Conservation (phyloP, 2,888 invertebrate species). For the Hyposoter didymator region DNA sequence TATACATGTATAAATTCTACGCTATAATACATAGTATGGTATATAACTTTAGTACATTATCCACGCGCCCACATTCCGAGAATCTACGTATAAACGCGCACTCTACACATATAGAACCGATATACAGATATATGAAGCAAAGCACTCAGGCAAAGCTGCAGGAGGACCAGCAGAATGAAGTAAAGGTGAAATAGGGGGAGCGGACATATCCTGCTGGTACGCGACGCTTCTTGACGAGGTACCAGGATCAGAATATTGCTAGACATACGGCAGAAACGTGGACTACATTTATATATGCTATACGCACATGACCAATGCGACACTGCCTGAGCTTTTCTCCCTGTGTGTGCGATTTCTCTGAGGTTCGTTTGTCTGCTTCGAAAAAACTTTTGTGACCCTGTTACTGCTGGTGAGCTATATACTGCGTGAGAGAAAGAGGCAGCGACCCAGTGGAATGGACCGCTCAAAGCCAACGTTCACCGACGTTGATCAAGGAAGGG, state of each 20-base stretch:
- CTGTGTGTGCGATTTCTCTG: neutral
- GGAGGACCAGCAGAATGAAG: slow-evolving; percentile 34
- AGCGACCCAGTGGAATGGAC: slow-evolving; percentile 34
- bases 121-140: neutral
- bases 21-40: slow-evolving; percentile 30
- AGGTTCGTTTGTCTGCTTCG: slow-evolving; percentile 39
- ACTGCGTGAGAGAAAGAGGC: slow-evolving; percentile 20
- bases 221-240: slow-evolving; percentile 61
- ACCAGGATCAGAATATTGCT: slow-evolving; percentile 65
- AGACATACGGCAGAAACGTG: slow-evolving; percentile 57
- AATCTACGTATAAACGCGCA: slow-evolving; percentile 49
- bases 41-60: slow-evolving; percentile 56
- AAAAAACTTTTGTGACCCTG: slow-evolving; percentile 30
- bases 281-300: slow-evolving; percentile 10
- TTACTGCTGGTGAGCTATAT: neutral
- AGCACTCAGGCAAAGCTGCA: slow-evolving; percentile 40
- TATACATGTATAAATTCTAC: slow-evolving; percentile 36
- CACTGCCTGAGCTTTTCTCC: slow-evolving; percentile 23
- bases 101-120: slow-evolving; percentile 29
- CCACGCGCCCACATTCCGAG: slow-evolving; percentile 61
- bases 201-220: slow-evolving; percentile 48
- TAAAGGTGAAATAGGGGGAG: slow-evolving; percentile 43
- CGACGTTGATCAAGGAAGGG: slow-evolving; percentile 19
- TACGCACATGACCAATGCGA: slow-evolving; percentile 26
- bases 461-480: slow-evolving; percentile 9